Base-by-base conservation (phyloP, 2,797 vertebrate genomes). In the Sebastes elongatus region DNA sequence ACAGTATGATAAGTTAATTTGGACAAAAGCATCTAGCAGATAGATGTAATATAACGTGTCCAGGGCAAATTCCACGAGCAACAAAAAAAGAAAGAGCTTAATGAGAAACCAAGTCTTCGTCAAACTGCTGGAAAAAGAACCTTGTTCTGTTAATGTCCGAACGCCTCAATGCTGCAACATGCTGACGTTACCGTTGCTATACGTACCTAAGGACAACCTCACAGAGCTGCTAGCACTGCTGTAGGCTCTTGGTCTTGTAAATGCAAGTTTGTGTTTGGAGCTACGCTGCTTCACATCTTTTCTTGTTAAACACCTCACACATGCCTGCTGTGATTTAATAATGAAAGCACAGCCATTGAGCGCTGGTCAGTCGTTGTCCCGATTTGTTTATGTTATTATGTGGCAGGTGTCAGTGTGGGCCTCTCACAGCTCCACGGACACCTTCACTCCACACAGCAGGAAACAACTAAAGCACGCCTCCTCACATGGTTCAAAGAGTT, bases 301-400 rank as follows among this genome's bases (percentile, higher is more conserved):
- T 64, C 10, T 27, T 18, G n/a, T 60, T 64, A 52, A 35, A 38
- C n/a, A 62, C 57, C 6, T 22, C 67, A 20, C 72, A 56, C 66
- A 20, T 23, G 63, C 65, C 46, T 53, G 49, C 35, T 84, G 10
- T 67, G 62, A 49, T 60, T 27, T 42, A 46, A 9, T 33, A 25
- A 59, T 57, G 70, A 62, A 56, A 57, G 74, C 6, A 61, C 13
- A 64, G 11, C 22, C 55, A 18, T 70, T 35, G 25, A 27, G 42
- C 42, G 32, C 27, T 9, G 28, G 56, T 61, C 68, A 30, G 49
- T 8, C 61, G 0, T n/a, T 23, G 53, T 61, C 68, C 30, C 52
- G 13, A 76, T 42, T 42, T 84, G 76, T 74, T 77, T 71, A 57
- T 86, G 63, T 74, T 72, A 64, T 86, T 80, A 74, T 74, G 72